A percentile compares a stretch with the other conserved stretches of the same genome.
phyloP scores from a whole-genome alignment of 1,140 invertebrate species.

The Micrasema minimum region DNA sequence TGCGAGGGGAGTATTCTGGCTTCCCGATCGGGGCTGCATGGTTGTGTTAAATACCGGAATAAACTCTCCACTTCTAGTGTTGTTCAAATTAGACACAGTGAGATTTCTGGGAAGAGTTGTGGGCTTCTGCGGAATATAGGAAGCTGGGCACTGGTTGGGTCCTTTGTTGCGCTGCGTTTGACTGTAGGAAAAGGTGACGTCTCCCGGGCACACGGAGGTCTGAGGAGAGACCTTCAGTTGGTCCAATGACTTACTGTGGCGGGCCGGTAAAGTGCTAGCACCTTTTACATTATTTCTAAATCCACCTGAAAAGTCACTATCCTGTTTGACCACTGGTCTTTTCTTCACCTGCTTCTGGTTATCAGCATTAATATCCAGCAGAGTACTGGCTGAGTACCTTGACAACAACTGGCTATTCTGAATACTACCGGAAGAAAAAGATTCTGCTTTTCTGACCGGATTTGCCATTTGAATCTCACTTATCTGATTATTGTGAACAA shows the following conservation, averaged over 20 bases:
- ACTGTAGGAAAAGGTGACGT: slow-evolving; percentile 13
- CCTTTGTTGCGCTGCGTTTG: slow-evolving; percentile 2
- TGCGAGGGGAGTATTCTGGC: slow-evolving; percentile 42
- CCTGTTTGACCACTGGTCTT: slow-evolving; percentile 29
- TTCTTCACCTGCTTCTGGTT: slow-evolving; percentile 20
- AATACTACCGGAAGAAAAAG: slow-evolving; percentile 60
- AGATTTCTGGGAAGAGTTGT: slow-evolving; percentile 65
- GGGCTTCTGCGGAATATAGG: slow-evolving; percentile 57
- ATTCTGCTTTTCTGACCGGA: slow-evolving; percentile 54
- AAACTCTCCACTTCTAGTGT: slow-evolving; percentile 44
- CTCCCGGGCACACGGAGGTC: slow-evolving; percentile 14
- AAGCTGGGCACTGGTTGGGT: slow-evolving; percentile 35
- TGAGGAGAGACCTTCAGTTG: slow-evolving; percentile 70
- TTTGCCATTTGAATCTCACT: slow-evolving; percentile 65
- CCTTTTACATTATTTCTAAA: slow-evolving; percentile 53
- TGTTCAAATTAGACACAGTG: slow-evolving; percentile 56
- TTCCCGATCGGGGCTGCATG: slow-evolving; percentile 44
- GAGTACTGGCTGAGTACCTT: slow-evolving; percentile 69
- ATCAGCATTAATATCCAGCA: slow-evolving; percentile 62
- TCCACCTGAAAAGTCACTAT: slow-evolving; percentile 17
- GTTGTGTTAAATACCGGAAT: slow-evolving; percentile 30
- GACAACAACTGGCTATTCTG: slow-evolving; percentile 66
- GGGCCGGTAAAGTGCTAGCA: slow-evolving; percentile 70
- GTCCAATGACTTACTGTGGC: slow-evolving; percentile 84
- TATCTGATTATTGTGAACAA: slow-evolving; percentile 67